phyloP scores from a whole-genome alignment of 2,888 invertebrate genomes.

The Acanthosepion esculentum region DNA sequence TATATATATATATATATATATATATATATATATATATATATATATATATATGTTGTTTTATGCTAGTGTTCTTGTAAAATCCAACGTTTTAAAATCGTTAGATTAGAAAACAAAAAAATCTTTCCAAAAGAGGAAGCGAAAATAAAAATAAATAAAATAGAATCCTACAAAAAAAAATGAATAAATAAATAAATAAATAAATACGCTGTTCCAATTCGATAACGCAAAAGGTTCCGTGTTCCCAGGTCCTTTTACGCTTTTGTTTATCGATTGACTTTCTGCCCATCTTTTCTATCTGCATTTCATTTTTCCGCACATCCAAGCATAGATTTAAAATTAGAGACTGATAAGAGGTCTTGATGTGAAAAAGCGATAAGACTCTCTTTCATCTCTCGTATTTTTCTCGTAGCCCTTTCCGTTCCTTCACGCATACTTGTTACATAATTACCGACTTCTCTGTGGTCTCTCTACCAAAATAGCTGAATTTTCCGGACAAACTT shows the following conservation, averaged over 20 bases:
- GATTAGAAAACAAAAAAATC: background rate
- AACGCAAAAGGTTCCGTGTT: background rate
- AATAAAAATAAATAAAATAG: background rate
- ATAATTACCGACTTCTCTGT: background rate
- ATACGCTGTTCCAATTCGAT: background rate
- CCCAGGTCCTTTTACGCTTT: background rate
- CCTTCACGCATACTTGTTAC: background rate
- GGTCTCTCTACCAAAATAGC: background rate
- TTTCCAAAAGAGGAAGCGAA: background rate
- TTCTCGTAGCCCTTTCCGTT: background rate
- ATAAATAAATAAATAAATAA: background rate
- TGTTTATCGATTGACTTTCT: background rate
- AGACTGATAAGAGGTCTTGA: background rate
- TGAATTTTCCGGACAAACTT: background rate
- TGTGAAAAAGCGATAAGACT: background rate
- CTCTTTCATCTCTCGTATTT: background rate
- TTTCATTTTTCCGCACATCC: background rate
- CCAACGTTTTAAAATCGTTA: background rate
- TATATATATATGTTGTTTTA: no score
- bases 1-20: no score
- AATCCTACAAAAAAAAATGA: no score
- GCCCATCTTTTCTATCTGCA: background rate
- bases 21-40: no score
- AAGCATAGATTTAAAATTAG: conserved; percentile 12
- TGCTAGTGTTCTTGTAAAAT: no score